These are phyloP conservation scores for Platichthys stellatus DNA, from an alignment of 2,113 vertebrate species.

Conservation along the genomic window DNA sequence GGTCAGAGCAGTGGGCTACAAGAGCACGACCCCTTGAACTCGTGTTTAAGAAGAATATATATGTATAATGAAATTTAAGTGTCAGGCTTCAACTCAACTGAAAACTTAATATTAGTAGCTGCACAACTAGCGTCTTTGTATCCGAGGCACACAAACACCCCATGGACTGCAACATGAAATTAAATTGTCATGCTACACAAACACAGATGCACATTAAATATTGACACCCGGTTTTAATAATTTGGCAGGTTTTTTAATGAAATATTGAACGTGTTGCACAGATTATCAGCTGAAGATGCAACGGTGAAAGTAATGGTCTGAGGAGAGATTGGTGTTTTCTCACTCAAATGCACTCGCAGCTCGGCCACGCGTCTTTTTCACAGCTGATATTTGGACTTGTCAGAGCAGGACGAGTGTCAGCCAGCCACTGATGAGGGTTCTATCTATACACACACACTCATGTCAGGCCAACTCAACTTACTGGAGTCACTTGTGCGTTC, in stretches of 20 bases:
- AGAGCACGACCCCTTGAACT: no score
- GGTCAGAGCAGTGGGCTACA: no score
- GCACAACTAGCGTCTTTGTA: not conserved
- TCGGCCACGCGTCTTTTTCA: no score
- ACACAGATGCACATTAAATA: slow-evolving; percentile 47
- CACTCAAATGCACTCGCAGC: not conserved
- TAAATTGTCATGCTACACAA: slow-evolving; percentile 40
- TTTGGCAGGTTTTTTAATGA: slow-evolving; percentile 34
- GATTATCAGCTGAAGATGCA: not conserved
- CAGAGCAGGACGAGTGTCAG: not conserved
- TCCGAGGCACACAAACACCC: not conserved
- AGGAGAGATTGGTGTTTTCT: not conserved
- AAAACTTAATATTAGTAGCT: not conserved
- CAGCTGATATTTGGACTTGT: slow-evolving; percentile 16
- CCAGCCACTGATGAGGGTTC: not conserved
- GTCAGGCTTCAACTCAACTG: no score
- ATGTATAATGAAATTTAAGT: no score
- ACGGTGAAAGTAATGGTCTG: not conserved
- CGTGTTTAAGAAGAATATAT: no score
- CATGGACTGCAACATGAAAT: not conserved
- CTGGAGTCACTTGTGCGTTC: slow-evolving; percentile 57
- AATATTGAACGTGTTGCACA: slow-evolving; percentile 54
- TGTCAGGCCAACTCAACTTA: slow-evolving; percentile 63
- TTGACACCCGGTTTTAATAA: slow-evolving; percentile 46
- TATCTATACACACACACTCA: slow-evolving; percentile 2